Percentiles rank a stretch among this genome's conserved stretches.
Evolutionary conservation across 2,797 vertebrate genomes (phyloP).

Genomic region (Manis crassicaudata): DNA sequence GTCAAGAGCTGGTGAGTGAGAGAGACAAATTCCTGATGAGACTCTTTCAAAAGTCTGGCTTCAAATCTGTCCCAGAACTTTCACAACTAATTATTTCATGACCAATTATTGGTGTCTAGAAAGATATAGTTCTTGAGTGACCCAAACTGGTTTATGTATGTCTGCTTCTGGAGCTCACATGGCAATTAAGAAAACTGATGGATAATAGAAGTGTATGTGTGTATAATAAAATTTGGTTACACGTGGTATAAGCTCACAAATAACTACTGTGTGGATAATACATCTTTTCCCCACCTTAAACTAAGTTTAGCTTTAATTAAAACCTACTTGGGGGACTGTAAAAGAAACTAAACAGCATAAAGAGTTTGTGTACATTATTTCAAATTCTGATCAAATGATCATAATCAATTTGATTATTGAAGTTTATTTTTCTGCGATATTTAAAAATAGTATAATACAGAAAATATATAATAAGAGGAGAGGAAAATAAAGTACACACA

Average conservation of each 20-base stretch:
- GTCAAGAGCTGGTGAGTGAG: not conserved
- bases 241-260: not conserved
- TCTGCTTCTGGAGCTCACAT: not conserved
- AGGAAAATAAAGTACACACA: not conserved
- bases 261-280: not conserved
- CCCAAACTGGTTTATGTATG: not conserved
- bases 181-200: not conserved
- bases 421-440: not conserved
- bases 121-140: not conserved
- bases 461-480: not conserved
- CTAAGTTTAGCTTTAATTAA: slow-evolving; percentile 26
- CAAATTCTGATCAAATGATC: not conserved
- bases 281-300: not conserved
- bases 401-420: not conserved
- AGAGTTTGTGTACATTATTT: not conserved
- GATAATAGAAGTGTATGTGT: not conserved
- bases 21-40: not conserved
- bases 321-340: not conserved
- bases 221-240: not conserved
- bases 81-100: not conserved
- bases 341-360: slow-evolving; percentile 10
- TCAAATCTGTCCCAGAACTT: not conserved
- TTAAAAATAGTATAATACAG: not conserved
- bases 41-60: not conserved
- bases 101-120: not conserved